These are phyloP conservation scores for Kuschelorhynchus macadamiae DNA, from an alignment of 2,888 invertebrate species.

Conservation along the genomic window DNA sequence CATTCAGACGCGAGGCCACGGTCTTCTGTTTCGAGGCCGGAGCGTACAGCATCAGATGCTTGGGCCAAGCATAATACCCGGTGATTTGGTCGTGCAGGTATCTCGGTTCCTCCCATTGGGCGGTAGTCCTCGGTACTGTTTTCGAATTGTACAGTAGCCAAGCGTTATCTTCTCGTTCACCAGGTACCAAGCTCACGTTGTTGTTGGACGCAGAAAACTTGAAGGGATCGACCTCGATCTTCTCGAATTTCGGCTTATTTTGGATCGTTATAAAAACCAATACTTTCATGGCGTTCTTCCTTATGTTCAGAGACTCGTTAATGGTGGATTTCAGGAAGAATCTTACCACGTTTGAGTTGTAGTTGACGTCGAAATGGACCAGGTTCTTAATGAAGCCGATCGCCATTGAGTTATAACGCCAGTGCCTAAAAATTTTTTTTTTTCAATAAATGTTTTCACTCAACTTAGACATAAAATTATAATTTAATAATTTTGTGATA, in stretches of 20 bases:
- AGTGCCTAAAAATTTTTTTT: slow-evolving; percentile 79
- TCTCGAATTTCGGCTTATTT: slow-evolving; percentile 78
- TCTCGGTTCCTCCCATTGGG: slow-evolving; percentile 81
- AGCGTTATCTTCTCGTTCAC: slow-evolving; percentile 78
- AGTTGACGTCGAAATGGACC: slow-evolving; percentile 79
- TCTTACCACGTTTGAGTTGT: slow-evolving; percentile 76
- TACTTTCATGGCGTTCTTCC: slow-evolving; percentile 78
- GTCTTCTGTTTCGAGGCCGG: slow-evolving; percentile 76
- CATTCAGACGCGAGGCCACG: slow-evolving; percentile 68
- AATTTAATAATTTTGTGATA: too few species aligned
- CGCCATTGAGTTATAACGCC: slow-evolving; percentile 85
- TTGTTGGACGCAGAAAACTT: slow-evolving; percentile 56
- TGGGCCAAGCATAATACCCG: slow-evolving; percentile 73
- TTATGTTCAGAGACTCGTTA: slow-evolving; percentile 84
- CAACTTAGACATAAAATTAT: too few species aligned
- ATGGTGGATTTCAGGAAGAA: slow-evolving; percentile 77
- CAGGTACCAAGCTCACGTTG: slow-evolving; percentile 63
- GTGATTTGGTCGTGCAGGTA: slow-evolving; percentile 75
- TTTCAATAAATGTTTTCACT: too few species aligned
- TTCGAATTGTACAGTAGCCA: slow-evolving; percentile 82
- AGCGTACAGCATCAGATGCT: slow-evolving; percentile 75
- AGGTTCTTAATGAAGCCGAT: slow-evolving; percentile 81
- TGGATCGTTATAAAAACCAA: slow-evolving; percentile 79
- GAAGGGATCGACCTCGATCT: slow-evolving; percentile 73
- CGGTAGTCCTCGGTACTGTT: slow-evolving; percentile 73